Percentiles rank a stretch among this genome's conserved stretches.
These are phyloP conservation scores for Noctua pronuba DNA, from an alignment of 2,888 invertebrate genomes.

Conservation along the genomic window DNA sequence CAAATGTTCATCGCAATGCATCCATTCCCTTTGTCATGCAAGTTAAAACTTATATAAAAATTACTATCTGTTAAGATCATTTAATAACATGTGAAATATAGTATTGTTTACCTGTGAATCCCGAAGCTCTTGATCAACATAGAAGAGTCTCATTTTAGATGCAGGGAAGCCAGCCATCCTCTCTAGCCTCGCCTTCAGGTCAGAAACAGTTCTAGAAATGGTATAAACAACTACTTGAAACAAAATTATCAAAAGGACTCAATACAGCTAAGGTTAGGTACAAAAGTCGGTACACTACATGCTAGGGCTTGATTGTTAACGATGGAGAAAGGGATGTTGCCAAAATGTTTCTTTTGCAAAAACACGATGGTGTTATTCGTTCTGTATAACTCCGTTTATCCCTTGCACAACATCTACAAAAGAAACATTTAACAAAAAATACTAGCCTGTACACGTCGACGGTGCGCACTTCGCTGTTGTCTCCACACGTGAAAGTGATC, in stretches of 20 bases:
- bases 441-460: conserved; percentile 93
- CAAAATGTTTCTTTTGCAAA: background rate
- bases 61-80: background rate
- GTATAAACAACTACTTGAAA: background rate
- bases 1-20: background rate
- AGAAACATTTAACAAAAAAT: conserved; percentile 1
- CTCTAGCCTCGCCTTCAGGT: conserved; percentile 95
- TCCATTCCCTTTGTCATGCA: conserved; percentile 31
- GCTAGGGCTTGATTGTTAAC: background rate
- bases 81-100: background rate
- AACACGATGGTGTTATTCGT: background rate
- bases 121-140: conserved; percentile 95
- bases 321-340: background rate
- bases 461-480: conserved; percentile 93
- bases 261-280: background rate
- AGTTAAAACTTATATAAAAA: background rate
- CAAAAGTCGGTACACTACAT: background rate
- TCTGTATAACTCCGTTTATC: background rate
- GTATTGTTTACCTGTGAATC: conserved; percentile 88
- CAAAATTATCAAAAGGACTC: background rate
- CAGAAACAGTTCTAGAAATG: conserved; percentile 93
- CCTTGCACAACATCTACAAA: background rate
- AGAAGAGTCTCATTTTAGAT: conserved; percentile 96
- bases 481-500: conserved; percentile 95
- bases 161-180: conserved; percentile 95